These are phyloP conservation scores for Thripadectes ignobilis DNA, from an alignment of 2,797 vertebrate species.

Conservation along the genomic window DNA sequence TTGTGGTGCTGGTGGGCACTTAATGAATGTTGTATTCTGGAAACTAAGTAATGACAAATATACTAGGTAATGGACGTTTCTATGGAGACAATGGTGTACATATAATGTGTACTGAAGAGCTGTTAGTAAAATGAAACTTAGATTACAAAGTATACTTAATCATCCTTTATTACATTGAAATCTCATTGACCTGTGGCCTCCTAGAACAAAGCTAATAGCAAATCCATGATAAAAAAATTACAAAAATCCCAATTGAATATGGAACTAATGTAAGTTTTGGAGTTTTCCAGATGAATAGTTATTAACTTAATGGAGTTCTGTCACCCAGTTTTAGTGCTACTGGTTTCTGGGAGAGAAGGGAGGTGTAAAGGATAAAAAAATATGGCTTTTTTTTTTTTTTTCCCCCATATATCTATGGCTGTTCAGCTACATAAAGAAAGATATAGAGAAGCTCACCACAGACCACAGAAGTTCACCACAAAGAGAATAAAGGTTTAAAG, in stretches of 20 bases:
- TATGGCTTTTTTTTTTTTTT: fast-evolving
- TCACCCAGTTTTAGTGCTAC: background rate
- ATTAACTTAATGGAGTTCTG: background rate
- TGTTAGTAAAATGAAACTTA: background rate
- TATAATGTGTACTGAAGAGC: background rate
- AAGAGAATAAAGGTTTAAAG: background rate
- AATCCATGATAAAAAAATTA: background rate
- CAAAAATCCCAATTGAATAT: background rate
- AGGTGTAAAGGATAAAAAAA: background rate
- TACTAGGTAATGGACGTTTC: background rate
- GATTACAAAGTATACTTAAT: background rate
- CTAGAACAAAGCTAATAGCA: background rate
- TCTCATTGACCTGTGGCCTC: background rate
- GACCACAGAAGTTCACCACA: background rate
- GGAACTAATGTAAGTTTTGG: background rate
- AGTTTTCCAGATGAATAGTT: background rate
- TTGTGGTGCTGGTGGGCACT: background rate
- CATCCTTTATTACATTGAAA: background rate
- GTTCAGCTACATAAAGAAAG: background rate
- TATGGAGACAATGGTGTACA: background rate
- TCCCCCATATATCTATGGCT: background rate
- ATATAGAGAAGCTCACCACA: background rate
- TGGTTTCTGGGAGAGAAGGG: background rate
- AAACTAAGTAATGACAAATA: background rate
- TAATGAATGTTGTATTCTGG: background rate